Conservation (phyloP, 35 echinoderm and acorn worm genomes). For the Heliocidaris erythrogramma region DNA sequence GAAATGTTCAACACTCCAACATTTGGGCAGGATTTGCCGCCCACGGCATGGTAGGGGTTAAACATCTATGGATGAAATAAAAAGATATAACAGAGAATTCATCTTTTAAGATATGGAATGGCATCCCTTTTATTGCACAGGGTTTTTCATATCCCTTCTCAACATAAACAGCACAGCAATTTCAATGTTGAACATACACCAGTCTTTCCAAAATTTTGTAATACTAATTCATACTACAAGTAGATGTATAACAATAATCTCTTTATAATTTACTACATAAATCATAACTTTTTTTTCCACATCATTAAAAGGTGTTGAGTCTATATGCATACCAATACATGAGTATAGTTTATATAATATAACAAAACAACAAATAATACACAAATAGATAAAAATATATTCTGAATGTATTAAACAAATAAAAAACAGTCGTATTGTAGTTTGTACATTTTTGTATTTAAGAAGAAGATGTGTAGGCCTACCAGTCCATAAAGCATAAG, state of each 20-base stretch:
- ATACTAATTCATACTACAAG: not conserved
- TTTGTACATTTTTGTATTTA: too few species aligned
- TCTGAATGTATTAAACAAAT: too few species aligned
- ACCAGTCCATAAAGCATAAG: too few species aligned
- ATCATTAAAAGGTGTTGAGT: not conserved
- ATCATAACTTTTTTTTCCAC: not conserved
- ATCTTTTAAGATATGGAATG: constrained; percentile 37
- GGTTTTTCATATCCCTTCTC: constrained; percentile 27
- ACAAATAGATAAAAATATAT: not conserved
- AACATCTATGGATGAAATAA: not conserved
- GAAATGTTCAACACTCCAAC: too few species aligned
- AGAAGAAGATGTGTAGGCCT: too few species aligned
- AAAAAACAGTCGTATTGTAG: too few species aligned
- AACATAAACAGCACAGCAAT: constrained; percentile 7
- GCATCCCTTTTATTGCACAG: constrained; percentile 49
- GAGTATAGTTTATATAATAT: not conserved
- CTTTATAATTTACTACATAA: not conserved
- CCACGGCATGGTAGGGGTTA: too few species aligned
- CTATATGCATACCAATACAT: not conserved
- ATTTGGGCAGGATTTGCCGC: too few species aligned
- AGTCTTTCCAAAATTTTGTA: not conserved
- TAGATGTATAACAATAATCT: not conserved
- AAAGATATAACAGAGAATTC: not conserved
- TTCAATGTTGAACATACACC: not conserved
- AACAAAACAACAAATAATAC: not conserved